Conservation (phyloP, 2,113 vertebrate species). For the Ictidomys tridecemlineatus region DNA sequence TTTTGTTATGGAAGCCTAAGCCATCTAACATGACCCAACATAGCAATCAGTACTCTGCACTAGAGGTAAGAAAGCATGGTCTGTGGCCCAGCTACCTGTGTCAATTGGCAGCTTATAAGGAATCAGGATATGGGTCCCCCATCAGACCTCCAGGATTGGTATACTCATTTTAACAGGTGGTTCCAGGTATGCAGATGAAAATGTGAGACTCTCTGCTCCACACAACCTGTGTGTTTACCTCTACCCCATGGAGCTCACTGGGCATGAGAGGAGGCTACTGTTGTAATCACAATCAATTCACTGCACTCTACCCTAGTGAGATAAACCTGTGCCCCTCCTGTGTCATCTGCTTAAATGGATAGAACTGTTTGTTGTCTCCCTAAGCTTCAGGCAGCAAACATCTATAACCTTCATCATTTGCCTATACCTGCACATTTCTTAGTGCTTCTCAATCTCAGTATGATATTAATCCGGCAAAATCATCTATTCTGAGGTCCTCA, state of each 20-base stretch:
- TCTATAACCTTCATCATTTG: neutral
- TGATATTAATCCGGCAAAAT: neutral
- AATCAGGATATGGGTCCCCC: neutral
- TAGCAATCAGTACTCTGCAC: neutral
- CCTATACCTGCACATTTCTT: neutral
- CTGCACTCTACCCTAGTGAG: neutral
- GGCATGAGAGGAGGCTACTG: neutral
- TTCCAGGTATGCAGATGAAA: neutral
- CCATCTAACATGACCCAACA: neutral
- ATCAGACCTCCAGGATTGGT: neutral
- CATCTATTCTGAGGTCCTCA: neutral
- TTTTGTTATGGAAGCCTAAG: neutral
- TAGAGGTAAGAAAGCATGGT: neutral
- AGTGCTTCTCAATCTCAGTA: neutral
- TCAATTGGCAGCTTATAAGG: neutral
- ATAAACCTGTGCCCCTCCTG: neutral
- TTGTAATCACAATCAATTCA: neutral
- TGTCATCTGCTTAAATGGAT: neutral
- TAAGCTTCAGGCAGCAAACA: conserved; percentile 17
- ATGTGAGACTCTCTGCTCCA: neutral
- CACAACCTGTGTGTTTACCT: neutral
- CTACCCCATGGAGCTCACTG: accelerated
- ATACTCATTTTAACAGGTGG: neutral
- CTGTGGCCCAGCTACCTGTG: neutral
- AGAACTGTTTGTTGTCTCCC: neutral